Evolutionary conservation across 2,888 invertebrate species (phyloP), one percentile per base, ranked within the genome.

Genomic region (Drosophila nr. fundita): DNA sequence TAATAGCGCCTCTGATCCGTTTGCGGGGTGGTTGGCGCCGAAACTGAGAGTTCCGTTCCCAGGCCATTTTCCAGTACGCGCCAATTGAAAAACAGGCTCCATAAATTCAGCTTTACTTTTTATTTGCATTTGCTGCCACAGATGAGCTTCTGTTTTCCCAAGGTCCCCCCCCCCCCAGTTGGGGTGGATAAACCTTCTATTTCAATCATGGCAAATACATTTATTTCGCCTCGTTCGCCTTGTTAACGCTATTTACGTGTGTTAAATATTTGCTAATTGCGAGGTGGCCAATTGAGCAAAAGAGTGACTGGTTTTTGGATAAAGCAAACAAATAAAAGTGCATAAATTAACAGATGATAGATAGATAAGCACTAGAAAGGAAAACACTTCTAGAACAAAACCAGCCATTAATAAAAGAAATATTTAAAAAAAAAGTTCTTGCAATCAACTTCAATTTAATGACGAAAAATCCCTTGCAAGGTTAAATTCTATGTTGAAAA

Each of bases 81-180:
- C 58, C 84, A 78, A 83, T 83, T 83, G 78, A 71, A 74, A 80
- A 83, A 73, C 75, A 72, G 62, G 58, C 75, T 84, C 72, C 82
- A 85, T 87, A 83, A 87, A 83, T 83, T 82, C 70, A 58, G 83
- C 83, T 83, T 87, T 82, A 76, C 84, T 82, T 78, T 87, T 84
- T 78, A 87, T 87, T 87, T 81, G 82, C 76, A 79, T 80, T 81
- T 70, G 75, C 78, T 63, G 74, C 64, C 70, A 32, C 87, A 83
- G 80, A 78, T 76, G 71, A 71, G 73, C 69, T 60, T 52, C 67
- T 71, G 58, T 69, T 64, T 52, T 53, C 40, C 66, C 68, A 61
- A 68, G 40, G 59, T 66, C 68, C 69, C 58, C 53, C 29, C 30
- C 62, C 50, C 29, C 30, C 62, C 50, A 30, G 48, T 24, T n/a